phyloP scores from a whole-genome alignment of 2,888 invertebrate genomes.

The Cheiracanthium punctorium region DNA sequence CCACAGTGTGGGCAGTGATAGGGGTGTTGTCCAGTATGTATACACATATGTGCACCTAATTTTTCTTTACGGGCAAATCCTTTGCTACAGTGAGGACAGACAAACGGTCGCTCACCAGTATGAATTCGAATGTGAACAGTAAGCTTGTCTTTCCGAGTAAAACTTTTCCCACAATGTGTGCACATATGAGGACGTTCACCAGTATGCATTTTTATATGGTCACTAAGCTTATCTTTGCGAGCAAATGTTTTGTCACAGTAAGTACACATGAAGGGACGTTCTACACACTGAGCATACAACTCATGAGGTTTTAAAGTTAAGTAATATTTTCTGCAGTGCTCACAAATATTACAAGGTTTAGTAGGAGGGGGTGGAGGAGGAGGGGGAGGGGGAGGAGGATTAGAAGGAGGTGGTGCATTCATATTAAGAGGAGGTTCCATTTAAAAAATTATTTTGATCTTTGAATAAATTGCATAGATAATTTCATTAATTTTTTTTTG shows the following conservation, averaged over 20 bases:
- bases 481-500: no score
- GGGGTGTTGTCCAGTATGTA: constrained; percentile 58
- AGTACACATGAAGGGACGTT: constrained; percentile 55
- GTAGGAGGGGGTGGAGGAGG: not conserved
- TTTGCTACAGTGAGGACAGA: constrained; percentile 54
- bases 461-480: no score
- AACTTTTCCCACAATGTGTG: constrained; percentile 57
- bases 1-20: constrained; percentile 57
- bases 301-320: constrained; percentile 56
- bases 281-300: constrained; percentile 61
- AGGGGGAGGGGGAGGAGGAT: no score
- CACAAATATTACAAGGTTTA: constrained; percentile 61
- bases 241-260: constrained; percentile 55
- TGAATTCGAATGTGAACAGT: constrained; percentile 52
- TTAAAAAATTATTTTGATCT: no score
- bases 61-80: constrained; percentile 59
- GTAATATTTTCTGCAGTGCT: constrained; percentile 61
- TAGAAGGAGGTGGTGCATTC: not conserved
- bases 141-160: constrained; percentile 59
- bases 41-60: constrained; percentile 46
- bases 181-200: constrained; percentile 58
- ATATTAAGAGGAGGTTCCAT: not conserved
- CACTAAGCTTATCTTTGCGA: constrained; percentile 58
- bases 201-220: constrained; percentile 61
- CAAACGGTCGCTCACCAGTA: constrained; percentile 57